Evolutionary conservation across 2,888 invertebrate species (phyloP), one percentile per base, ranked within the genome.

Genomic region (Marasmarcha lunaedactyla): DNA sequence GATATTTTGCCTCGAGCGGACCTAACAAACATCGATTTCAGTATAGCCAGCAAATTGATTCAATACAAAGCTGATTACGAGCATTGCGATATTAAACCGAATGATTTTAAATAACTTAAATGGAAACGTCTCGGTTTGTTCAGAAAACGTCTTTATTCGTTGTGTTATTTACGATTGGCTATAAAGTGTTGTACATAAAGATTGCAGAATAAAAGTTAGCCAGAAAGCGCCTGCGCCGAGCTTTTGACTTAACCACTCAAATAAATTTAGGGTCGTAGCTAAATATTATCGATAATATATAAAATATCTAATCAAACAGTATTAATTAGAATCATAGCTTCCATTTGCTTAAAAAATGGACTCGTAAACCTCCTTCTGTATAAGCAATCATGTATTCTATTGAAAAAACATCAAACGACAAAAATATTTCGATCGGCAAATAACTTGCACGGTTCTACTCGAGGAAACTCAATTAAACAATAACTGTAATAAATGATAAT

Each of bases 101-200:
- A 53, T 52, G 57, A 63, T 67, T 71, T 71, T 69, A 72, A 69
- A 70, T 71, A 71, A 73, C 72, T 73, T 70, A 71, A 77, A 77
- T 74, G 69, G 67, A 72, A 76, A 68, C 62, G 67, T 70, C 67
- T 58, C 51, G 55, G 52, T 54, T 58, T 63, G 62, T 63, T 62
- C 62, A 76, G 68, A 71, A 70, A 77, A 79, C 74, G 70, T 77
- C 79, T 79, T 76, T 78, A 79, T 79, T 62, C 20, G 20, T 20
- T 52, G 49, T 47, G 47, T 72, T 60, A 77, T 81, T 79, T 81
- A 81, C 66, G 72, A 56, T 45, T 44, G 52, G 61, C 66, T 51
- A 67, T 81, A 79, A 81, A 81, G 57, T 64, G 54, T 49, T 52
- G 63, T 66, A 74, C 68, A 67, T 71, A 68, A 76, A 68, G 71